Base-by-base conservation (phyloP, 2,113 vertebrate species). In the Pygoscelis adeliae region DNA sequence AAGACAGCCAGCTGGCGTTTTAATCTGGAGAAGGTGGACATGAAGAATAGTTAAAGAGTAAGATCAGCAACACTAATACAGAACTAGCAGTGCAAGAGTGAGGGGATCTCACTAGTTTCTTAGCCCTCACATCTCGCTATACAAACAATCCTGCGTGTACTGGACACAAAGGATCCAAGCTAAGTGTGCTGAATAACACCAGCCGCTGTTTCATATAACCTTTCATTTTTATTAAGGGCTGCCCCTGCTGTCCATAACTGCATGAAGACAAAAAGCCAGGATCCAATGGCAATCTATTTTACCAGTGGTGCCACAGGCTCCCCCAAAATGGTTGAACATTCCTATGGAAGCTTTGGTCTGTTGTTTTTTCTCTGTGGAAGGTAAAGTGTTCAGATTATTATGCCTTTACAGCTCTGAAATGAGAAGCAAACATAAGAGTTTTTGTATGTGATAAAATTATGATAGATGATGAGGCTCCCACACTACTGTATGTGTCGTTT, bases 321-420 rank as follows among this genome's bases (percentile, higher is more conserved):
- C 52, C 98, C 98, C 23, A 98, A 98, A 96, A 99, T 99, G 98
- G 98, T 97, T 46, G 98, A 98, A 91, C 98, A 98, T 73, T 98
- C 98, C 53, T 98, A 98, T 65, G 97, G 98, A 91, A 98, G 98
- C 90, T 97, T 96, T 26, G 98, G 98, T 22, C 87, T 99, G 27
- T 98, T 98, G 1, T 95, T 97, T 25, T 96, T 96, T 14, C 69
- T 98, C 81, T 97, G 90, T 46, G 98, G 98, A 96, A 98, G 98
- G 98, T 99, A 47, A 65, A 19, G 67, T 50, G 23, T 92, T 80
- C 27, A 36, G 47, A 22, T 58, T 23, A 50, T 82, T 58, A 52
- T 32, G n/a, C n/a, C n/a, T 78, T 72, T 65, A 27, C 66, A 69
- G 34, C 38, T 83, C 55, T 59, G 53, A 67, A 53, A 82, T 15